Evolutionary conservation across 2,888 invertebrate species (phyloP), one percentile per base, ranked within the genome.

Genomic region (Leistus spinibarbis): DNA sequence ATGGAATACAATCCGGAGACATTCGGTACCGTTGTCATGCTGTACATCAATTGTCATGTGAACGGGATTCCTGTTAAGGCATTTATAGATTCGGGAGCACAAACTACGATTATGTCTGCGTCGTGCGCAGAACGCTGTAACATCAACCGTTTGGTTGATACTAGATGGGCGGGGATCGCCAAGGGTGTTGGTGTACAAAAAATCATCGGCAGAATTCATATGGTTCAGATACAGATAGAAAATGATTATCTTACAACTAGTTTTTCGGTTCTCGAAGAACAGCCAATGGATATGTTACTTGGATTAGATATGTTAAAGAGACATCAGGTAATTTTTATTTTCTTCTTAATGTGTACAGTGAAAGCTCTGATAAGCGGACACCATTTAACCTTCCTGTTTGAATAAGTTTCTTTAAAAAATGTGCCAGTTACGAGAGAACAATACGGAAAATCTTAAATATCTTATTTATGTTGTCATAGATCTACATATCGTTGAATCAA

Each of bases 1-100:
- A 97, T 99, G 92, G 99, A 99, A 84, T 96, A 96, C 84, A 96
- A 98, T 86, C 99, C 99, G 0, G 99, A 99, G 87, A 97, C 95
- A 62, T 99, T 99, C 86, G 99, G 98, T 75, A 96, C 96, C 40
- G 98, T 99, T 62, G 94, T 95, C 65, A 99, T 99, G 99, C 89
- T 99, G 80, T 94, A 99, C 85, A 97, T 99, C 77, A 95, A 98
- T 85, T 98, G 99, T 85, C 93, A 92, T 85, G 98, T 99, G 0
- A 99, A 99, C 86, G 98, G 98, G 54, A 92, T 94, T 83, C 95
- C 95, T 0, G 97, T 99, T 0, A 98, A 98, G 86, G 99, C 99
- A 2, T 99, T 99, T 85, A 97, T 99, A 76, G 99, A 99, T 86
- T 98, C 98, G 78, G 98, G 92, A 65, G 99, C 99, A 69, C 99